Evolutionary conservation across 2,888 invertebrate genomes (phyloP).

Genomic region (Rotaria sp.): DNA sequence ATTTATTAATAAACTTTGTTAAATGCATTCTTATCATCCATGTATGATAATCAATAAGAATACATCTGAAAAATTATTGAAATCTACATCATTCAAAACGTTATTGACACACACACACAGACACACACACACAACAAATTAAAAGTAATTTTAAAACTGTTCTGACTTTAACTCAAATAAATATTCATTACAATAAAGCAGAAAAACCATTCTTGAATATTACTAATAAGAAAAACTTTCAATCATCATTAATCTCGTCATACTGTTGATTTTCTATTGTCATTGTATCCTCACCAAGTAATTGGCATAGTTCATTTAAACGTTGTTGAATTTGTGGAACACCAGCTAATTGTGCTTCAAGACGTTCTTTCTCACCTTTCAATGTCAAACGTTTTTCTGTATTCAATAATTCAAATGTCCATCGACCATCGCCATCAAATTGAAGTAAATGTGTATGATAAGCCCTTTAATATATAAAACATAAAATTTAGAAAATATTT

Average conservation of each 20-base stretch:
- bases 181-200: background rate
- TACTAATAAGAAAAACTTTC: background rate
- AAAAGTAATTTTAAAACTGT: too few relatives aligned
- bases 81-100: background rate
- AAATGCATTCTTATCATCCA: background rate
- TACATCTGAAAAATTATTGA: too few relatives aligned
- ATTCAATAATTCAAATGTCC: slow-evolving; percentile 68
- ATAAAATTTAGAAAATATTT: too few relatives aligned
- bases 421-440: slow-evolving; percentile 88
- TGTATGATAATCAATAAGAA: background rate
- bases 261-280: background rate
- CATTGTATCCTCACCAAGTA: slow-evolving; percentile 51
- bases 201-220: background rate
- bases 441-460: slow-evolving; percentile 89
- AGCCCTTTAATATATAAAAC: slow-evolving; percentile 38
- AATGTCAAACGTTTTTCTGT: slow-evolving; percentile 55
- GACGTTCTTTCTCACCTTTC: slow-evolving; percentile 56
- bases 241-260: background rate
- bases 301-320: slow-evolving; percentile 54
- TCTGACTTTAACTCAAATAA: too few relatives aligned
- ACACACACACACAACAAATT: background rate
- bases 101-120: too few relatives aligned
- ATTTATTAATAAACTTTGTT: background rate
- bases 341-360: slow-evolving; percentile 57
- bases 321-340: slow-evolving; percentile 57